Percentiles rank a stretch among this genome's conserved stretches.
Conservation (phyloP, 2,888 invertebrate species). For the Crepidodera aurea region DNA sequence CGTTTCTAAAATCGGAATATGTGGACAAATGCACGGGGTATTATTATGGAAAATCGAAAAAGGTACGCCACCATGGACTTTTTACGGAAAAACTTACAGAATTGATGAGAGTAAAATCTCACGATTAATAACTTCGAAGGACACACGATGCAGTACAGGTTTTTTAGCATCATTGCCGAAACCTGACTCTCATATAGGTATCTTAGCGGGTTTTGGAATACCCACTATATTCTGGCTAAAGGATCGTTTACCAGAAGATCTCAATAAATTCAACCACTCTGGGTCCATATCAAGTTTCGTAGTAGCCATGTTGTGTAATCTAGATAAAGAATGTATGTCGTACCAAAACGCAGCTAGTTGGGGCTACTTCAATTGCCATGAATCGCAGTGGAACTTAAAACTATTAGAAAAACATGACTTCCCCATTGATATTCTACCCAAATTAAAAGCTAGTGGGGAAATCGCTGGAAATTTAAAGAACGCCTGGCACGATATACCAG, state of each 20-base stretch:
- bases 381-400: slow-evolving; percentile 73
- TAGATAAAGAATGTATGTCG: slow-evolving; percentile 75
- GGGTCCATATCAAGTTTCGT: slow-evolving; percentile 84
- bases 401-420: slow-evolving; percentile 71
- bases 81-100: slow-evolving; percentile 67
- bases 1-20: slow-evolving; percentile 75
- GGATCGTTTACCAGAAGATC: slow-evolving; percentile 73
- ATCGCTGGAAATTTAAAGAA: slow-evolving; percentile 71
- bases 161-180: slow-evolving; percentile 76
- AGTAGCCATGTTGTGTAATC: slow-evolving; percentile 78
- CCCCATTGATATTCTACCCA: slow-evolving; percentile 75
- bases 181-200: slow-evolving; percentile 76
- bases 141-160: slow-evolving; percentile 78
- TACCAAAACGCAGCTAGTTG: slow-evolving; percentile 87
- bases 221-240: slow-evolving; percentile 85
- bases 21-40: slow-evolving; percentile 90
- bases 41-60: slow-evolving; percentile 74
- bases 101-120: slow-evolving; percentile 64
- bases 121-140: slow-evolving; percentile 86
- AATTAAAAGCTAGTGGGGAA: slow-evolving; percentile 70
- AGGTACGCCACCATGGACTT: slow-evolving; percentile 65
- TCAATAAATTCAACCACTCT: slow-evolving; percentile 72
- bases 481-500: slow-evolving; percentile 79
- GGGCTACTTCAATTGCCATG: slow-evolving; percentile 81
- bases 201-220: slow-evolving; percentile 82